These are phyloP conservation scores for Charadrius vociferus DNA, from an alignment of 2,113 vertebrate genomes.

Conservation along the genomic window DNA sequence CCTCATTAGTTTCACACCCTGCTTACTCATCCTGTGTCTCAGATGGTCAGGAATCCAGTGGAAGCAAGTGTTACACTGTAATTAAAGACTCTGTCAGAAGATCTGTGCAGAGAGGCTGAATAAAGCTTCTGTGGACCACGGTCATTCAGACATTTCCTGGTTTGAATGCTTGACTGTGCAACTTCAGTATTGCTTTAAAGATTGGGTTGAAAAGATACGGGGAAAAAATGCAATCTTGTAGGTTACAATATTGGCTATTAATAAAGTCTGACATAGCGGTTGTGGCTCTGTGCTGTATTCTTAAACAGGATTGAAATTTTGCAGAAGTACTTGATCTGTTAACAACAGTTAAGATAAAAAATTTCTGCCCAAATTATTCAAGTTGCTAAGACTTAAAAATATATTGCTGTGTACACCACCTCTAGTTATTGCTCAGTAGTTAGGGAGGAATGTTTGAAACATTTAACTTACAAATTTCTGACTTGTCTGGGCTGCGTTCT, in stretches of 20 bases:
- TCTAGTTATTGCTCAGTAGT: neutral
- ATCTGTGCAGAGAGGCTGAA: neutral
- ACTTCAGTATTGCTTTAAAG: neutral
- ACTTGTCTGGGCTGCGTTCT: neutral
- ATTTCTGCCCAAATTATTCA: neutral
- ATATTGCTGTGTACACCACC: neutral
- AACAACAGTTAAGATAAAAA: neutral
- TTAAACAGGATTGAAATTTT: neutral
- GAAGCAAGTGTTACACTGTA: neutral
- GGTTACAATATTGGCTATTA: neutral
- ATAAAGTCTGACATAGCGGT: neutral
- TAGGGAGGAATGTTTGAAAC: constrained; percentile 5
- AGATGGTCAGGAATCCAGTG: neutral
- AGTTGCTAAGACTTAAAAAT: neutral
- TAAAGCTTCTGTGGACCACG: neutral
- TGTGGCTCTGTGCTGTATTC: neutral
- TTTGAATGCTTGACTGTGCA: neutral
- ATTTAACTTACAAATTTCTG: neutral
- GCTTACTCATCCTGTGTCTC: neutral
- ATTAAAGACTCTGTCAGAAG: neutral
- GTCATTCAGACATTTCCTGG: neutral
- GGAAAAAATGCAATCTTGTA: neutral
- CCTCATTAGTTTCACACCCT: neutral
- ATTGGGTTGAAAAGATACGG: neutral
- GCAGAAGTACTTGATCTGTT: neutral